Percentiles rank a stretch among this genome's conserved stretches.
phyloP scores from a whole-genome alignment of 2,888 invertebrate species.

The Tetragonisca angustula region DNA sequence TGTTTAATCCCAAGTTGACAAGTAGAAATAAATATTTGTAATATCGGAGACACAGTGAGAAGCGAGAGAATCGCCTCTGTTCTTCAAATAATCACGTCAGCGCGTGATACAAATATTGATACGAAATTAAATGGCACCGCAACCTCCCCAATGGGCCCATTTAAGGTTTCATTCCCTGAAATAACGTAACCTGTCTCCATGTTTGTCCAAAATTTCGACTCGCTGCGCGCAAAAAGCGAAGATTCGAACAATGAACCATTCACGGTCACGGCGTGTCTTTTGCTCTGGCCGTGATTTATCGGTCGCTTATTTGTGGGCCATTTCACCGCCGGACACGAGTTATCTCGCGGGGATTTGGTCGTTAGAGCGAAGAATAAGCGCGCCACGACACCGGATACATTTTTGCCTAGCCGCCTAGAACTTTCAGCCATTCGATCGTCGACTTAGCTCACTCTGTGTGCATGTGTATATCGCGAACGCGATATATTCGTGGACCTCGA shows the following conservation, averaged over 20 bases:
- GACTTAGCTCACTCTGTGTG: slow-evolving; percentile 27
- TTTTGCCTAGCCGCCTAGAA: slow-evolving; percentile 63
- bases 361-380: slow-evolving; percentile 46
- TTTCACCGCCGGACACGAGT: slow-evolving; percentile 49
- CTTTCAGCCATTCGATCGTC: slow-evolving; percentile 57
- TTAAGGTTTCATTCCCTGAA: too few relatives aligned
- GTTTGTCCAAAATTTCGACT: too few relatives aligned
- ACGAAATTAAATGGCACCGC: too few relatives aligned
- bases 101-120: too few relatives aligned
- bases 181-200: neutral
- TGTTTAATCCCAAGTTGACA: too few relatives aligned
- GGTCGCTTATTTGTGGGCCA: slow-evolving; percentile 47
- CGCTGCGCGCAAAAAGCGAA: slow-evolving; percentile 1
- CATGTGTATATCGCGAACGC: neutral
- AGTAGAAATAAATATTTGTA: too few relatives aligned
- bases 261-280: slow-evolving; percentile 34
- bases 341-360: slow-evolving; percentile 46
- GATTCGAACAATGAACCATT: slow-evolving; percentile 24
- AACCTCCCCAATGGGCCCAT: too few relatives aligned
- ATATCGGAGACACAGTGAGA: too few relatives aligned
- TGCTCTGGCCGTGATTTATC: slow-evolving; percentile 30
- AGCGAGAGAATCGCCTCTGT: too few relatives aligned
- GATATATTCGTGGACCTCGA: slow-evolving; percentile 19
- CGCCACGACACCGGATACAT: slow-evolving; percentile 54
- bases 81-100: too few relatives aligned